Evolutionary conservation across 2,113 vertebrate genomes (phyloP).

Genomic region (Dipodomys merriami): DNA sequence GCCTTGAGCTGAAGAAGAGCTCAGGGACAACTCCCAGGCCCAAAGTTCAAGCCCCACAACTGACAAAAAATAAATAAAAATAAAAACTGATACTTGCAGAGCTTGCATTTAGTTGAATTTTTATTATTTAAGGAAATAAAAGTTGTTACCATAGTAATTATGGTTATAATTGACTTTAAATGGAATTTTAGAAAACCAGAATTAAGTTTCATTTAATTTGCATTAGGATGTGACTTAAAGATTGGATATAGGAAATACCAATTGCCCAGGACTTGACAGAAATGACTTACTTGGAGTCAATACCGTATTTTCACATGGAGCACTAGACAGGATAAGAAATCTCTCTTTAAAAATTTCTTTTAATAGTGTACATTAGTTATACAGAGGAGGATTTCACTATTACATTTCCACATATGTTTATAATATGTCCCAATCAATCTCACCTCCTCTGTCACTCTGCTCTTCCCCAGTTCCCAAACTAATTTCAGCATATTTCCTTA

Average conservation of each 20-base stretch:
- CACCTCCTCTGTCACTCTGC: too few species aligned
- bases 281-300: not conserved
- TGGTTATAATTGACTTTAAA: not conserved
- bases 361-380: too few species aligned
- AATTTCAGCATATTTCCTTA: too few species aligned
- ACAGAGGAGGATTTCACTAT: too few species aligned
- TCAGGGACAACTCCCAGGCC: too few species aligned
- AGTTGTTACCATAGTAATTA: not conserved
- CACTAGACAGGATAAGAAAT: not conserved
- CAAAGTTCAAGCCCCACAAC: too few species aligned
- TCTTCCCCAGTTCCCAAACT: too few species aligned
- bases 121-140: conserved; percentile 35
- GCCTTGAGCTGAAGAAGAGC: too few species aligned
- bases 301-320: not conserved
- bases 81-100: not conserved
- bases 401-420: too few species aligned
- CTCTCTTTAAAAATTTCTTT: too few species aligned
- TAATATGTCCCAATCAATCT: too few species aligned
- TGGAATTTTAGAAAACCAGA: not conserved
- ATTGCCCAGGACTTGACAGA: not conserved
- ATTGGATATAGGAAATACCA: not conserved
- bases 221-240: conserved; percentile 17
- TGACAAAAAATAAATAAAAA: too few species aligned
- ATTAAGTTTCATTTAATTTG: not conserved
- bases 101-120: conserved; percentile 25